Conservation (phyloP, 2,797 vertebrate species). For the Cyclura pinguis region DNA sequence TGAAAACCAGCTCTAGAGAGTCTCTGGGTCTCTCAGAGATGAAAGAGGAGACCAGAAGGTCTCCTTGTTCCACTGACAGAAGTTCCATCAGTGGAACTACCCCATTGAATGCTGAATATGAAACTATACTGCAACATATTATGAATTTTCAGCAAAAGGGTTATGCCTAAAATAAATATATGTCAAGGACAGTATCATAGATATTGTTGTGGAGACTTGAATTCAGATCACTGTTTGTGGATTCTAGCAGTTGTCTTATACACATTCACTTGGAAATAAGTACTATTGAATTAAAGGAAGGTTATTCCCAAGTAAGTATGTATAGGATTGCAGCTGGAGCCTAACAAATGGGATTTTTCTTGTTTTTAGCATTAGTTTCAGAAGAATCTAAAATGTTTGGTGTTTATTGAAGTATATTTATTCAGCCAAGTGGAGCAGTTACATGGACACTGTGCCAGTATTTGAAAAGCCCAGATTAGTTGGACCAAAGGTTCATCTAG, state of each 20-base stretch:
- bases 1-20: too few relatives aligned
- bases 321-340: neutral
- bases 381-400: neutral
- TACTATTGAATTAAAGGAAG: neutral
- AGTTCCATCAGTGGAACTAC: too few relatives aligned
- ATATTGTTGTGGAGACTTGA: neutral
- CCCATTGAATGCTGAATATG: too few relatives aligned
- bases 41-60: too few relatives aligned
- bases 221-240: neutral
- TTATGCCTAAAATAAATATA: neutral
- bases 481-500: neutral
- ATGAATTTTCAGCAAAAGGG: neutral
- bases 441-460: slow-evolving; percentile 53
- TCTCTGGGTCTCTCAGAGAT: too few relatives aligned
- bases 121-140: neutral
- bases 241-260: neutral
- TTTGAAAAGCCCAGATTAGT: neutral
- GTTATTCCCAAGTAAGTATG: neutral
- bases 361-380: neutral
- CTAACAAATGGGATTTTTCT: neutral
- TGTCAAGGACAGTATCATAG: neutral
- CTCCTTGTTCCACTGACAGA: too few relatives aligned
- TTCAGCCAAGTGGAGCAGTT: slow-evolving; percentile 51
- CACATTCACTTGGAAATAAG: neutral
- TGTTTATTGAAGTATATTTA: neutral